Conservation (phyloP, 2,113 vertebrate species). For the Mormoops blainvillei region DNA sequence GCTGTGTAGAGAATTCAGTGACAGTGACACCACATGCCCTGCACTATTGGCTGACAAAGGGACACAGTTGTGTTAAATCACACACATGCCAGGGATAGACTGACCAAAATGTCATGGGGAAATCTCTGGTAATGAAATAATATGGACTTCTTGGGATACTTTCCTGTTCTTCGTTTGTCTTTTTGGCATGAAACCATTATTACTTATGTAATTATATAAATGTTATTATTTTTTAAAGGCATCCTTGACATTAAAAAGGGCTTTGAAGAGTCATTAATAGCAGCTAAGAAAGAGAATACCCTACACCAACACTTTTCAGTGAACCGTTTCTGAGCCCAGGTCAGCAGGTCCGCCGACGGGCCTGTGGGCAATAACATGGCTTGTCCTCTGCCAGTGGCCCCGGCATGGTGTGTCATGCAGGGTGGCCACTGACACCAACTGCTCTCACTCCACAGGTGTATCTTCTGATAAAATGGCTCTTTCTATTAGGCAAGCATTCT, state of each 20-base stretch:
- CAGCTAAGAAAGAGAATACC: background rate
- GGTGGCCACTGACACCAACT: background rate
- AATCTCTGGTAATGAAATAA: background rate
- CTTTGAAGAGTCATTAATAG: background rate
- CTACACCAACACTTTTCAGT: too few species aligned
- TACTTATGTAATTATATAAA: background rate
- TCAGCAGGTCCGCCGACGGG: background rate
- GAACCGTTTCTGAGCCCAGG: background rate
- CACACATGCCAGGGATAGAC: background rate
- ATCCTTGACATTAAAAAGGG: background rate
- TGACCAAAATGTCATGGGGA: background rate
- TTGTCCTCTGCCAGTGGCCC: background rate
- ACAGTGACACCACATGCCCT: accelerated
- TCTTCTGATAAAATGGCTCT: background rate
- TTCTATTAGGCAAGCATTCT: background rate
- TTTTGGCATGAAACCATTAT: background rate
- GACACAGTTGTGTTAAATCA: accelerated
- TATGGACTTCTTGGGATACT: background rate
- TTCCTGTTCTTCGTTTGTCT: background rate
- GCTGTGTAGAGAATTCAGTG: accelerated
- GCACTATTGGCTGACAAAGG: background rate
- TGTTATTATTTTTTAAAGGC: background rate
- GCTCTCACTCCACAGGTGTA: background rate
- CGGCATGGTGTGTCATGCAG: accelerated
- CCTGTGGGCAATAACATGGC: accelerated